phyloP scores from a whole-genome alignment of 1,140 invertebrate genomes.

The Rhizoglyphus robini region DNA sequence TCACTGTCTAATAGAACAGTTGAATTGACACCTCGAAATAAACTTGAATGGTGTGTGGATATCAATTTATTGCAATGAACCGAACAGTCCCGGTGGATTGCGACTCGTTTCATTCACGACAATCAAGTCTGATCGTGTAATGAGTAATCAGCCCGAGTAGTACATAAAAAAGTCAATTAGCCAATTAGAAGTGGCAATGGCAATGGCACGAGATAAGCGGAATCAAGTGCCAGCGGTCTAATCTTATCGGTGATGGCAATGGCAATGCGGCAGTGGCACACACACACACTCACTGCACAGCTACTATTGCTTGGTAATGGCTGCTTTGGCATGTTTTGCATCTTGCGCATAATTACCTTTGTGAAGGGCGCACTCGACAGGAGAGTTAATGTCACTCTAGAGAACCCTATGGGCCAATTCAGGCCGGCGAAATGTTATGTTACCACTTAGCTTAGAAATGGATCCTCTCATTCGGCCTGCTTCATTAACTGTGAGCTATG shows the following conservation, averaged over 20 bases:
- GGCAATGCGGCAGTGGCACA: not conserved
- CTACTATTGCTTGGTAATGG: too few species aligned
- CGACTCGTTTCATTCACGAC: slow-evolving; percentile 2
- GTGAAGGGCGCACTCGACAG: not conserved
- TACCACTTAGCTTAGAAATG: not conserved
- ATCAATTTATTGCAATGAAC: too few species aligned
- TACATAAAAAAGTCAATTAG: not conserved
- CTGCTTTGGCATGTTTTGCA: not conserved
- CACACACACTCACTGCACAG: too few species aligned
- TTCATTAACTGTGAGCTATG: slow-evolving; percentile 14
- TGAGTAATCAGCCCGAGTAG: not conserved
- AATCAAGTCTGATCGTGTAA: slow-evolving; percentile 3
- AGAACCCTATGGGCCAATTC: not conserved
- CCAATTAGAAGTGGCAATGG: slow-evolving; percentile 1
- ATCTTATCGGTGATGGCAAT: not conserved
- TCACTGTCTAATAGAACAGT: too few species aligned
- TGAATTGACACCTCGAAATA: too few species aligned
- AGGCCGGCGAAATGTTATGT: not conserved
- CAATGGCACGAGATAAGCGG: not conserved
- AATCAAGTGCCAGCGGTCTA: not conserved
- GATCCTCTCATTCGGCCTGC: not conserved
- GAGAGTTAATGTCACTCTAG: not conserved
- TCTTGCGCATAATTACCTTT: slow-evolving; percentile 2
- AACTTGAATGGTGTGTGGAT: too few species aligned
- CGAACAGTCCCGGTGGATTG: not conserved